Base-by-base conservation (phyloP, 2,113 vertebrate species). In the Stegastes partitus region DNA sequence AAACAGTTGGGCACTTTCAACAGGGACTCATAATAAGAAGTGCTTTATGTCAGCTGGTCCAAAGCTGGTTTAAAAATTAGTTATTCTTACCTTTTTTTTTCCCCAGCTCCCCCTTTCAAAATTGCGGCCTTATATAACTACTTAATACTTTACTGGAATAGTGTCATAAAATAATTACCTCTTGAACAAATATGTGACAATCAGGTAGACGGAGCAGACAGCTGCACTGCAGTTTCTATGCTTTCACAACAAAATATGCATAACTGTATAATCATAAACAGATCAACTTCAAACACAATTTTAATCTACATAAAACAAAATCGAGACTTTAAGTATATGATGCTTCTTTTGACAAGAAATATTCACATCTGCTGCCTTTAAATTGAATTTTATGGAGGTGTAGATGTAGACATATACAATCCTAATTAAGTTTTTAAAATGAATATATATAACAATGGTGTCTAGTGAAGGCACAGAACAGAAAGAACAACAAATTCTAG, bases 1-100 rank as follows among this genome's bases (percentile, higher is more conserved):
- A 69, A 49, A 88, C 79, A 78, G 55, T 69, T 49, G 77, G 71
- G 44, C 44, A 64, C 53, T 80, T 82, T 80, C 56, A 74, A 62
- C 76, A n/a, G 22, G 69, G 54, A 75, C 72, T 64, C 55, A 71
- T 66, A 85, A 82, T 70, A 68, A n/a, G n/a, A 70, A 56, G 49
- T 75, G 67, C 79, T 72, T 86, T 39, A 61, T 74, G 74, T 62
- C 51, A 71, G 67, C 28, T 71, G 80, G 25, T 77, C 65, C 75
- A 51, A 79, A 67, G 58, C 75, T 74, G 75, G 21, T 79, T 74
- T 59, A 73, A 42, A 79, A 76, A 82, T 85, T 34, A 81, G 76
- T 77, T 63, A 51, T 54, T 44, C 64, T 61, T 28, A 69, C 22
- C 56, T 78, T 59, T 67, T 56, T 28, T 26, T 53, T n/a, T n/a